Evolutionary conservation across 2,888 invertebrate genomes (phyloP).

Genomic region (Xanthia icteritia): DNA sequence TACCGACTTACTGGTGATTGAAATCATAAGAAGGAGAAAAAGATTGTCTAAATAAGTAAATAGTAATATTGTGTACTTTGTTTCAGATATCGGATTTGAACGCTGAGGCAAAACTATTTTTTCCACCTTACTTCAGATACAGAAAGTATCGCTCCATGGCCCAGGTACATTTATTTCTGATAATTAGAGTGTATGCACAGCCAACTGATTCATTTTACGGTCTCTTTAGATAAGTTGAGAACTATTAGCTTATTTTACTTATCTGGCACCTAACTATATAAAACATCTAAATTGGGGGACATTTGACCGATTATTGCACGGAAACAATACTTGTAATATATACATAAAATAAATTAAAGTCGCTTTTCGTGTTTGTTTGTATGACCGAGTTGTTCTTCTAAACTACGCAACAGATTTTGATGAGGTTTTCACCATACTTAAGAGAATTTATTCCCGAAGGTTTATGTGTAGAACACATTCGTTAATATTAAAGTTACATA

Average conservation of each 20-base stretch:
- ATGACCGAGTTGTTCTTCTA: no score
- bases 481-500: no score
- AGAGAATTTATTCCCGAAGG: no score
- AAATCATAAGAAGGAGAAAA: not conserved
- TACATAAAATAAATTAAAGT: no score
- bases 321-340: constrained; percentile 3
- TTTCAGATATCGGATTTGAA: constrained; percentile 80
- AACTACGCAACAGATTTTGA: no score
- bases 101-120: constrained; percentile 79
- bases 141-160: constrained; percentile 78
- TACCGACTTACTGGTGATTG: no score
- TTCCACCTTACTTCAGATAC: constrained; percentile 85
- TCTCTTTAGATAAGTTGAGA: not conserved
- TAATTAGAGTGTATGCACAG: not conserved
- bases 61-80: constrained; percentile 15
- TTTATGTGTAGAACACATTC: no score
- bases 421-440: no score
- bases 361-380: no score
- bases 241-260: not conserved
- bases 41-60: not conserved
- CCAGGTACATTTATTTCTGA: constrained; percentile 73
- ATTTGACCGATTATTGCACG: not conserved
- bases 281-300: not conserved
- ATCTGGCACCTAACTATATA: no score
- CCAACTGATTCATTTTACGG: not conserved